Base-by-base conservation (phyloP, 2,113 vertebrate genomes). In the Ochotona curzoniae region DNA sequence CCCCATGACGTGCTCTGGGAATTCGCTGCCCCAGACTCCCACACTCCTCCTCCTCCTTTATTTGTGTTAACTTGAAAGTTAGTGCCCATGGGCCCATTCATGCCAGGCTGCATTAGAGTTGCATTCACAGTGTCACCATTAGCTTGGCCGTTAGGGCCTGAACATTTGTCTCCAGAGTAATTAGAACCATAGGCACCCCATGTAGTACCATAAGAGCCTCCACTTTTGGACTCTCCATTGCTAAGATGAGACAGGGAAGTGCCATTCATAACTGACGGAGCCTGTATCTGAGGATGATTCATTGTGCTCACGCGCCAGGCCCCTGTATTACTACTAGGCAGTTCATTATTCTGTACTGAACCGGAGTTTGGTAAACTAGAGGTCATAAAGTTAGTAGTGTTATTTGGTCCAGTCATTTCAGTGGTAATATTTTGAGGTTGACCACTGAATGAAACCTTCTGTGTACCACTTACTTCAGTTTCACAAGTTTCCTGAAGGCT, bases 311-410 rank as follows among this genome's bases (percentile, higher is more conserved):
- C 96, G 23, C 98, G 97, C 99, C 99, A 99, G 98, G 98, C 98
- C 98, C 98, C 98, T 96, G 98, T 95, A 89, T 90, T 97, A 92
- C 93, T 97, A 97, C 92, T 97, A 97, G 98, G 98, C 98, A 98
- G 99, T 96, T 99, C 99, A 10, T 93, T 98, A 96, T 98, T 98
- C 96, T 99, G 99, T 98, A 98, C 98, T 94, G 99, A 99, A 98
- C 99, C 98, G 98, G 99, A 99, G 99, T 99, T 99, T 99, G 99
- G 99, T 99, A 99, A 99, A 99, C 98, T 99, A 99, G 99, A 99
- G 99, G 99, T 99, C 98, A 99, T 98, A 98, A 98, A 99, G 98
- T 99, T 99, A 99, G 99, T 99, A 99, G 99, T 99, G 99, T 99
- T 99, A 99, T 99, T 99, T 99, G 99, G 99, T 99, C 99, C 99